Evolutionary conservation across 2,888 invertebrate genomes (phyloP), one percentile per base, ranked within the genome.

Genomic region (Catocala sponsa): DNA sequence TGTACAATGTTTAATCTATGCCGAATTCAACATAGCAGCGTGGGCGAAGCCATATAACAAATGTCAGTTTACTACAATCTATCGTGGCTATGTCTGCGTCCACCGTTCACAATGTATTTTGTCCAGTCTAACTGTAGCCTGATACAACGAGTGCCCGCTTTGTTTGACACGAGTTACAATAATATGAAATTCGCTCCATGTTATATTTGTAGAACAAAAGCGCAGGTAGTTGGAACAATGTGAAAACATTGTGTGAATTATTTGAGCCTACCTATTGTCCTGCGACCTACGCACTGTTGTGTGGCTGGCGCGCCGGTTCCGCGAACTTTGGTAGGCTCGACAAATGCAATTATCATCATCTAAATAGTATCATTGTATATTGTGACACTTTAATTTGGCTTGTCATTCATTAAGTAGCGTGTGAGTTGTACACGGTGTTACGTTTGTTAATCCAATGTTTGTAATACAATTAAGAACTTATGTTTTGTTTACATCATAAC

Each of bases 171-270:
- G 44, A 74, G 66, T 55, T 61, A 66, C 70, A 74, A 73, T 73
- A 38, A 38, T 38, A 38, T 38, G 35, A 9, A 56, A 56, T 71
- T 71, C 46, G 46, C 65, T 63, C 55, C 63, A 59, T 57, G 50
- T 62, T 81, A 82, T 79, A 79, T 82, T 76, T 66, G 78, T 69
- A 80, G 81, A 89, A 90, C 90, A 90, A 90, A 86, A 77, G 77
- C 68, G 59, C 82, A 79, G 80, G 86, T 84, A 85, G 71, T 75
- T 74, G 77, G 81, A 86, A 89, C 89, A 89, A 86, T 85, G 82
- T 82, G 81, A 76, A 81, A 83, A 79, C 75, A 68, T 69, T 76
- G 65, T 65, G 66, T 65, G 46, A 73, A 74, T 70, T 65, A 63
- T 75, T 62, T 56, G 59, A 65, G 63, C 65, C 32, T 61, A 49